Percentiles rank a stretch among this genome's conserved stretches.
These are phyloP conservation scores for Mamestra configurata DNA, from an alignment of 1,140 invertebrate species.

Conservation along the genomic window DNA sequence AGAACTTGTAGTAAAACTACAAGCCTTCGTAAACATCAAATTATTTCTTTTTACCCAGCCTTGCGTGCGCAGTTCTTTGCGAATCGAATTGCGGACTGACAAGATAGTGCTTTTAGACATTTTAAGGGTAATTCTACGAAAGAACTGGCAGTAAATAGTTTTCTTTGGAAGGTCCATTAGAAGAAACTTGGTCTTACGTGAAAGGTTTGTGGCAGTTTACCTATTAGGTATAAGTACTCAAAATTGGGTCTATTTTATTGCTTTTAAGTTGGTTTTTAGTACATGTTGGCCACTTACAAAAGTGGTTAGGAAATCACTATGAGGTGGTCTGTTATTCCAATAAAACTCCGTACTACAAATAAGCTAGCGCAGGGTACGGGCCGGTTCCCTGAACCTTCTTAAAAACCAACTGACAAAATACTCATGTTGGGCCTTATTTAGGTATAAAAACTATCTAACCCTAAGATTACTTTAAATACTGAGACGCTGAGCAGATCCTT, in stretches of 20 bases:
- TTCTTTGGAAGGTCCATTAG: constrained; percentile 21
- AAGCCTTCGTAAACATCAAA: background rate
- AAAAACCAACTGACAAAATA: too few relatives aligned
- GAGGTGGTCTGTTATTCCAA: too few relatives aligned
- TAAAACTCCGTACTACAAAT: too few relatives aligned
- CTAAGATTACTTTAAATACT: too few relatives aligned
- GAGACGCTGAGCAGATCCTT: too few relatives aligned
- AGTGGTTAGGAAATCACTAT: too few relatives aligned
- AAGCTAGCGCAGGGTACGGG: too few relatives aligned
- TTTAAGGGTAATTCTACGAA: constrained; percentile 23
- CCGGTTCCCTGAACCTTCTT: too few relatives aligned
- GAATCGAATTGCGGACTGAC: constrained; percentile 38
- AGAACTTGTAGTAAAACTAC: background rate
- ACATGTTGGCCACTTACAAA: background rate
- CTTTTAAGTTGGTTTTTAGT: background rate
- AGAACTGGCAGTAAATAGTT: constrained; percentile 18
- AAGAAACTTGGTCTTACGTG: background rate
- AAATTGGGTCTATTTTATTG: background rate
- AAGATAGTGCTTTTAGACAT: constrained; percentile 43
- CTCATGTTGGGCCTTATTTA: too few relatives aligned
- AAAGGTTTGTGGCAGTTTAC: constrained; percentile 3
- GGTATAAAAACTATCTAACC: too few relatives aligned
- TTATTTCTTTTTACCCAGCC: background rate
- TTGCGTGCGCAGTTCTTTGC: constrained; percentile 7
- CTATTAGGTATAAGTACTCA: background rate